These are phyloP conservation scores for Gymnocephalus cernua DNA, from an alignment of 2,113 vertebrate species.

Conservation along the genomic window DNA sequence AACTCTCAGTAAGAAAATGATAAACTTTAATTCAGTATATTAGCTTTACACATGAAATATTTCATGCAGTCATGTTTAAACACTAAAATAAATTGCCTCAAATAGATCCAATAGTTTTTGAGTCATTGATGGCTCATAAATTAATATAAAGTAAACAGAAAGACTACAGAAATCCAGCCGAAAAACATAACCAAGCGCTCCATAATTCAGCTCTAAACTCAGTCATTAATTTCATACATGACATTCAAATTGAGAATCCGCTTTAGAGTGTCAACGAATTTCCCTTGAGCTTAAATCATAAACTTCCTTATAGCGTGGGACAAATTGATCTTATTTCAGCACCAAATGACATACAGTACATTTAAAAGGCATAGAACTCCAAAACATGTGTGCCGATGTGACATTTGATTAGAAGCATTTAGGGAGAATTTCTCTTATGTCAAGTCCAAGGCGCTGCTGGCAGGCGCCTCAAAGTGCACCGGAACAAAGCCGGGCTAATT, in stretches of 20 bases:
- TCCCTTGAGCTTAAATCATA: conserved; percentile 60
- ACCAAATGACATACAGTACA: conserved; percentile 49
- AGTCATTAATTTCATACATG: conserved; percentile 59
- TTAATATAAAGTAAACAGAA: conserved; percentile 32
- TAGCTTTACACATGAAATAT: background rate
- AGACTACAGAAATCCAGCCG: conserved; percentile 34
- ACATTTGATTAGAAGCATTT: conserved; percentile 66
- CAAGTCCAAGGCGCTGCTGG: conserved; percentile 52
- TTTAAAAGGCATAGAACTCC: conserved; percentile 49
- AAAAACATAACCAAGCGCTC: conserved; percentile 42
- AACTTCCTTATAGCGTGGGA: conserved; percentile 46
- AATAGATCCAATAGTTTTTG: conserved; percentile 13
- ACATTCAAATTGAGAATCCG: conserved; percentile 60
- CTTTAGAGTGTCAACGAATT: conserved; percentile 54
- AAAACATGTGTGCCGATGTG: conserved; percentile 66
- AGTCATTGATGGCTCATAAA: conserved; percentile 19
- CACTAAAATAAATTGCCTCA: background rate
- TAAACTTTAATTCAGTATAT: background rate
- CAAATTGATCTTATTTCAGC: conserved; percentile 71
- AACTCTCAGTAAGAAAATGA: background rate
- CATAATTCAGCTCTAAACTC: conserved; percentile 59
- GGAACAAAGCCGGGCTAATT: conserved; percentile 57
- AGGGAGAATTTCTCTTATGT: conserved; percentile 57
- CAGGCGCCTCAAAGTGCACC: conserved; percentile 48
- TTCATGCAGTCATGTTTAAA: conserved; percentile 18